Evolutionary conservation across 2,797 vertebrate genomes (phyloP).

Genomic region (Orestias chungarensis): DNA sequence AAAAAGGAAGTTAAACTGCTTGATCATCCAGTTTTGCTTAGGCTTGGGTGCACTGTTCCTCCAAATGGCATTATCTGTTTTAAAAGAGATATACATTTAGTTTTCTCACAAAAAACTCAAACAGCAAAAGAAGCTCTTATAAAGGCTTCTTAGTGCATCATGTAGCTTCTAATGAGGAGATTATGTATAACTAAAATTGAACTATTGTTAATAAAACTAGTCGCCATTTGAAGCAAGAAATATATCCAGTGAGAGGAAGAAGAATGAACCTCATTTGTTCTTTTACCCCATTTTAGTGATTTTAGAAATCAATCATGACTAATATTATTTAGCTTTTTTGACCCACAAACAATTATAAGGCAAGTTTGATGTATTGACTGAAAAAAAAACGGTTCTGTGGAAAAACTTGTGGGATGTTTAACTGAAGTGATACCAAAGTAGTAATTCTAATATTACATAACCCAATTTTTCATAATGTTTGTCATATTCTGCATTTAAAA

Average conservation of each 20-base stretch:
- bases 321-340: no score
- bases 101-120: neutral
- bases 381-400: no score
- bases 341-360: no score
- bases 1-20: conserved; percentile 36
- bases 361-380: no score
- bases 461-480: neutral
- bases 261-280: neutral
- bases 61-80: neutral
- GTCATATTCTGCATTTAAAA: neutral
- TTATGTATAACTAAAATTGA: neutral
- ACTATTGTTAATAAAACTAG: neutral
- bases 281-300: neutral
- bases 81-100: neutral
- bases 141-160: neutral
- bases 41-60: neutral
- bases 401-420: no score
- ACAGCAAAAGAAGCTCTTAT: neutral
- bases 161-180: neutral
- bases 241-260: neutral
- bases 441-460: no score
- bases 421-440: no score
- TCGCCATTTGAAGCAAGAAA: neutral
- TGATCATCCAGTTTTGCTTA: conserved; percentile 10
- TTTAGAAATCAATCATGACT: neutral